Base-by-base conservation (phyloP, 1,140 invertebrate genomes). In the Drosophila ambigua region DNA sequence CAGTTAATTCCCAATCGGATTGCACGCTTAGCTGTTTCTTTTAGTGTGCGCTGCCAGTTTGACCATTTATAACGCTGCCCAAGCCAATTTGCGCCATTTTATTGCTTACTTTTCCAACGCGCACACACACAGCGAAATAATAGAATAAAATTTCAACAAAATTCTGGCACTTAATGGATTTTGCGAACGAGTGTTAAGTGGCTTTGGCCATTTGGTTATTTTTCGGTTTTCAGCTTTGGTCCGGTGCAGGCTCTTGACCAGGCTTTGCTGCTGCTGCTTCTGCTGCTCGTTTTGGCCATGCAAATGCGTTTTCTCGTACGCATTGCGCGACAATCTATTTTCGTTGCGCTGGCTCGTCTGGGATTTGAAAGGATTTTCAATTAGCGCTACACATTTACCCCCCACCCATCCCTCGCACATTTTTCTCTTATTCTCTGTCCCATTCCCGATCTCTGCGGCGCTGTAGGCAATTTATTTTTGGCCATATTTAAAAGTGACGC, bases 321-420 rank as follows among this genome's bases (percentile, higher is more conserved):
- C 77, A 84, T 57, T 81, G 50, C 53, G 39, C 61, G 65, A 64
- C 75, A 76, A 79, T 85, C 79, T 68, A 77, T 85, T 65, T 80
- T 74, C 64, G 41, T 71, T 83, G 72, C 59, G 59, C 59, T 54
- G 58, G 60, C 54, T 61, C 58, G 55, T 55, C 69, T 68, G 60
- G 71, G 71, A 82, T 88, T 87, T 55, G 59, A 83, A 80, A 54
- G 83, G 78, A 88, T 87, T 87, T 87, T 88, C 83, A 87, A 87
- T 87, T 87, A 87, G 82, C 66, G 71, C 45, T 48, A 54, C 61
- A 67, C 60, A 74, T 53, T 50, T 41, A 35, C 15, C 52, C 44
- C 49, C 2, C 23, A 3, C 23, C 26, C 26, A 5, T 0, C 26
- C 5, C 26, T 7, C 31, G 2, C 31, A 31, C 28, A 31, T 31